Percentiles rank a stretch among this genome's conserved stretches.
These are phyloP conservation scores for Microtus richardsoni DNA, from an alignment of 2,113 vertebrate species.

Conservation along the genomic window DNA sequence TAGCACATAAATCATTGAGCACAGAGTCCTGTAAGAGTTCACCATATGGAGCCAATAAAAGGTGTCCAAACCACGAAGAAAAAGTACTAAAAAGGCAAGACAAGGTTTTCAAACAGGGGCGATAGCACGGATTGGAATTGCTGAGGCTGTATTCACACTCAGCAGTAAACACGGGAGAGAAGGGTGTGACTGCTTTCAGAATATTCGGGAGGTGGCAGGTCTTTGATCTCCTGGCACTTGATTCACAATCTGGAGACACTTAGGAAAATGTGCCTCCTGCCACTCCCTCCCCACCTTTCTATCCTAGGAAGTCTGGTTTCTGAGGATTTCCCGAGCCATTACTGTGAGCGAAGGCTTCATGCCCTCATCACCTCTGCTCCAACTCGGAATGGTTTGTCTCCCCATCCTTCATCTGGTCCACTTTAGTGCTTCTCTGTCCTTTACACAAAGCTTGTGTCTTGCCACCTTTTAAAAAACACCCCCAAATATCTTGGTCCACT, in stretches of 20 bases:
- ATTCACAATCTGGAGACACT: neutral
- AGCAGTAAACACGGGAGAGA: neutral
- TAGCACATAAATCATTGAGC: conserved; percentile 59
- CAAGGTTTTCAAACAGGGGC: conserved; percentile 48
- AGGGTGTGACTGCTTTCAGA: neutral
- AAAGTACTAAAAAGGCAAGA: conserved; percentile 54
- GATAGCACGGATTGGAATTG: conserved; percentile 44
- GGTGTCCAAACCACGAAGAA: conserved; percentile 31
- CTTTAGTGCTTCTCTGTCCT: neutral
- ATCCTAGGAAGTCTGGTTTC: neutral
- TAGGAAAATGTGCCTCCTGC: neutral
- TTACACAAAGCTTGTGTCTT: conserved; percentile 22
- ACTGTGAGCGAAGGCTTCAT: neutral
- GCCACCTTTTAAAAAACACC: neutral
- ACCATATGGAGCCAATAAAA: conserved; percentile 67
- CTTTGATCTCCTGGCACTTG: neutral
- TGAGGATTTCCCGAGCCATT: conserved; percentile 14
- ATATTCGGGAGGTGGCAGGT: conserved; percentile 24
- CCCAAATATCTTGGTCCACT: neutral
- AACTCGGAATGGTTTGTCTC: neutral
- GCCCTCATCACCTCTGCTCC: neutral
- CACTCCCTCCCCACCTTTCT: neutral
- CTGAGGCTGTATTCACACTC: conserved; percentile 7
- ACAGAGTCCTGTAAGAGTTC: conserved; percentile 47
- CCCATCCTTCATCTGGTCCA: neutral